These are phyloP conservation scores for Brotula barbata DNA, from an alignment of 2,797 vertebrate genomes.

Conservation along the genomic window DNA sequence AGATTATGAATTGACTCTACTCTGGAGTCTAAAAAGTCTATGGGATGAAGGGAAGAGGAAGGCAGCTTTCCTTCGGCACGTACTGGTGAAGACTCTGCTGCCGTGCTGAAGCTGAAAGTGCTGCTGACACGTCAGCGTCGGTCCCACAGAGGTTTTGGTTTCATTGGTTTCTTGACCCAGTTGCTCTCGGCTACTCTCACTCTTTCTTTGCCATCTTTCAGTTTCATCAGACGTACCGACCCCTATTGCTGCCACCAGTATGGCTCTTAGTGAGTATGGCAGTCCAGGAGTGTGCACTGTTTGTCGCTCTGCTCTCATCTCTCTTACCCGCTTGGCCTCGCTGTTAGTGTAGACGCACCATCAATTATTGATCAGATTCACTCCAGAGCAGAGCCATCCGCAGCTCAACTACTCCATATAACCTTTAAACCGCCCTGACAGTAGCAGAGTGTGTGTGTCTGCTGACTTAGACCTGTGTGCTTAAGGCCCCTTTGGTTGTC, in stretches of 20 bases:
- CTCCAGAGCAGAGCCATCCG: no score
- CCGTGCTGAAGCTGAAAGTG: constrained; percentile 10
- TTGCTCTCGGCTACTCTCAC: constrained; percentile 59
- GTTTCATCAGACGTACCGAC: constrained; percentile 75
- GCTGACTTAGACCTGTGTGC: no score
- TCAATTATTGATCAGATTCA: constrained; percentile 25
- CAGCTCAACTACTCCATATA: no score
- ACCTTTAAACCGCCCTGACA: no score
- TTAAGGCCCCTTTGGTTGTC: no score
- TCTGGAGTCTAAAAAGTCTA: no score
- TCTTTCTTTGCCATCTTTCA: constrained; percentile 80
- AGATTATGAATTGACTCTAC: no score
- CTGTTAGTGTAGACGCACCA: constrained; percentile 41
- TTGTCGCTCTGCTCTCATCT: constrained; percentile 30
- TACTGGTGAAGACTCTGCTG: no score
- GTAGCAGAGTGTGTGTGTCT: no score
- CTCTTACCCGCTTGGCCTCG: constrained; percentile 56
- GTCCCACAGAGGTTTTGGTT: background rate
- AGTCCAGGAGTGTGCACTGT: constrained; percentile 55
- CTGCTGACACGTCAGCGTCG: background rate
- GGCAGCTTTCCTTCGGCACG: no score
- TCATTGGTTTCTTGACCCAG: constrained; percentile 6
- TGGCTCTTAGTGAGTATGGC: constrained; percentile 82
- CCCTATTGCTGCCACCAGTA: constrained; percentile 73
- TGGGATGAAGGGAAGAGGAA: no score